phyloP scores from a whole-genome alignment of 2,113 vertebrate genomes.

The Epinephelus fuscoguttatus region DNA sequence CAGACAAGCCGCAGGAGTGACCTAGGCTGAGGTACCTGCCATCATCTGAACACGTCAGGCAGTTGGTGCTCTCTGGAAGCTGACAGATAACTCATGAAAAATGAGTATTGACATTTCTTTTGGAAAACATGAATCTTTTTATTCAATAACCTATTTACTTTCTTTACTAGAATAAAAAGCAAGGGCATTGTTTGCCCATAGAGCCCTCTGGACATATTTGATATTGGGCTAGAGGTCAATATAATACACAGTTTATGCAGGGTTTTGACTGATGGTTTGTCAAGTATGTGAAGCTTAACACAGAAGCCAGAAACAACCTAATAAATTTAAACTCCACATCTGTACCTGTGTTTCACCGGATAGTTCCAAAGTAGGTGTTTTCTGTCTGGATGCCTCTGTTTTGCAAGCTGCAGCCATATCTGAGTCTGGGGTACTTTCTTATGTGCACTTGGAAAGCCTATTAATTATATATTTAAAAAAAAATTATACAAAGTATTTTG shows the following conservation, averaged over 20 bases:
- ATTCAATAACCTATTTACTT: neutral
- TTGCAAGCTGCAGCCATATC: slow-evolving; percentile 50
- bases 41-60: slow-evolving; percentile 82
- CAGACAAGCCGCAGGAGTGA: slow-evolving; percentile 82
- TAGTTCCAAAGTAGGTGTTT: slow-evolving; percentile 61
- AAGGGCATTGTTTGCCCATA: neutral
- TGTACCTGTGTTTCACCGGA: slow-evolving; percentile 81
- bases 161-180: neutral
- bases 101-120: neutral
- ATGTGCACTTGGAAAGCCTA: slow-evolving; percentile 50
- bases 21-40: slow-evolving; percentile 86
- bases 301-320: neutral
- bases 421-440: slow-evolving; percentile 74
- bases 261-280: neutral
- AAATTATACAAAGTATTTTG: neutral
- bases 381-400: slow-evolving; percentile 40
- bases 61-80: slow-evolving; percentile 85
- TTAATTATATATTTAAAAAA: neutral
- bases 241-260: neutral
- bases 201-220: neutral
- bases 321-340: neutral
- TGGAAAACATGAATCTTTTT: neutral
- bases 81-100: slow-evolving; percentile 51
- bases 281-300: neutral
- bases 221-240: neutral